A percentile compares a stretch with the other conserved stretches of the same genome.
Evolutionary conservation across 2,113 vertebrate genomes (phyloP).

Genomic region (Clarias macrocephalus): DNA sequence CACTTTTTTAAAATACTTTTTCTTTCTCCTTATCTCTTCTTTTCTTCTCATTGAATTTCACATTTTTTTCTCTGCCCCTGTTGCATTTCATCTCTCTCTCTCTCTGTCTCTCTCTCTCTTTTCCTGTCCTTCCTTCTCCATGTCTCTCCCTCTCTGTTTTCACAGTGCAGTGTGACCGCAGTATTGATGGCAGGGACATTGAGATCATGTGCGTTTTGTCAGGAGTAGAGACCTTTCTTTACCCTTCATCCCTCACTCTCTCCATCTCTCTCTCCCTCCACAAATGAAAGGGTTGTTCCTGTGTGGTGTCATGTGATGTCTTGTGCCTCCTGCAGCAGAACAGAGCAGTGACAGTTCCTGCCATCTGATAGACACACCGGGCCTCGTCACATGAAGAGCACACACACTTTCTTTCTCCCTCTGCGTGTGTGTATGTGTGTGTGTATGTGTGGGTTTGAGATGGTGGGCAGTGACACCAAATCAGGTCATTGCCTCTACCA

Average conservation of each 20-base stretch:
- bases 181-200: constrained; percentile 63
- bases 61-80: not conserved
- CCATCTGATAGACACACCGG: constrained; percentile 87
- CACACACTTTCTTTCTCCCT: constrained; percentile 64
- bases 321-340: constrained; percentile 78
- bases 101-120: not conserved
- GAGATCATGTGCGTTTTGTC: constrained; percentile 63
- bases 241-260: not conserved
- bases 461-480: constrained; percentile 60
- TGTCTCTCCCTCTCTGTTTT: not conserved
- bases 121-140: not conserved
- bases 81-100: not conserved
- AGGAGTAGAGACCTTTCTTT: constrained; percentile 61
- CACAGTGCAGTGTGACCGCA: constrained; percentile 22
- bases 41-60: not conserved
- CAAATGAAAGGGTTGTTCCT: constrained; percentile 76
- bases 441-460: constrained; percentile 30
- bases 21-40: not conserved
- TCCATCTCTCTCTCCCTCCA: constrained; percentile 46
- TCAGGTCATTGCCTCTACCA: constrained; percentile 73
- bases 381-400: constrained; percentile 88
- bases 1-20: not conserved
- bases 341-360: constrained; percentile 92
- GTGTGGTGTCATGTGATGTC: constrained; percentile 88
- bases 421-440: constrained; percentile 26